Evolutionary conservation across 2,888 invertebrate genomes (phyloP).

Genomic region (Amblyjoppa fuscipennis): DNA sequence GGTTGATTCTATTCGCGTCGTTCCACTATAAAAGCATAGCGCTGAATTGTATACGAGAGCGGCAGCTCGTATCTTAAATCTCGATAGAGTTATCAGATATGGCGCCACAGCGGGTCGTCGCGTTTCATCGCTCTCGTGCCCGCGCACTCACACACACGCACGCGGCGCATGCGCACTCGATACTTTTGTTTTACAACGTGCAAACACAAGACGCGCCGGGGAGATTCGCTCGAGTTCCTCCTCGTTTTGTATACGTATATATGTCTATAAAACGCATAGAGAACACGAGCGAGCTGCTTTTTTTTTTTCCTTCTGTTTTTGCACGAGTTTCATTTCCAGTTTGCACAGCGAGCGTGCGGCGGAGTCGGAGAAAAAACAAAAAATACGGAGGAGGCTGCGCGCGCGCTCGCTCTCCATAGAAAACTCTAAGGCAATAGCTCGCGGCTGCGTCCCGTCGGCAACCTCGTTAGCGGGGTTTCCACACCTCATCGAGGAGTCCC

Average conservation of each 20-base stretch:
- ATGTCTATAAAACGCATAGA: slow-evolving; percentile 2
- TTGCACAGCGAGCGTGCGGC: slow-evolving; percentile 11
- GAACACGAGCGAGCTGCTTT: slow-evolving; percentile 16
- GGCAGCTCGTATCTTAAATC: slow-evolving; percentile 58
- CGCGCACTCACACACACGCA: slow-evolving; percentile 1
- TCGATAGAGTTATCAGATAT: slow-evolving; percentile 68
- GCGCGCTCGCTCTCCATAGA: neutral
- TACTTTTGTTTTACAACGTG: slow-evolving; percentile 62
- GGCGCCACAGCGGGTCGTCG: slow-evolving; percentile 60
- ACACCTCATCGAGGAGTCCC: slow-evolving; percentile 32
- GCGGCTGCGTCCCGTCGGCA: slow-evolving; percentile 53
- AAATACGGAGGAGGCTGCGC: slow-evolving; percentile 13
- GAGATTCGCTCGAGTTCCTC: slow-evolving; percentile 31
- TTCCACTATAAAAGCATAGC: neutral
- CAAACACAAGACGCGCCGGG: slow-evolving; percentile 57
- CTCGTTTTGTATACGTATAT: slow-evolving; percentile 9
- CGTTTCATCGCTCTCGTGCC: slow-evolving; percentile 53
- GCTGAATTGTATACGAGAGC: slow-evolving; percentile 55
- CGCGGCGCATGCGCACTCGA: too few relatives aligned
- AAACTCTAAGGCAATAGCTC: slow-evolving; percentile 34
- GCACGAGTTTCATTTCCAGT: slow-evolving; percentile 30
- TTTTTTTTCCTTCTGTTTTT: slow-evolving; percentile 24
- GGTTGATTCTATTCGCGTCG: slow-evolving; percentile 58
- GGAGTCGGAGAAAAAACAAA: neutral
- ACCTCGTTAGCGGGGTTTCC: slow-evolving; percentile 60